These are phyloP conservation scores for Xenops minutus DNA, from an alignment of 2,797 vertebrate species.

Conservation along the genomic window DNA sequence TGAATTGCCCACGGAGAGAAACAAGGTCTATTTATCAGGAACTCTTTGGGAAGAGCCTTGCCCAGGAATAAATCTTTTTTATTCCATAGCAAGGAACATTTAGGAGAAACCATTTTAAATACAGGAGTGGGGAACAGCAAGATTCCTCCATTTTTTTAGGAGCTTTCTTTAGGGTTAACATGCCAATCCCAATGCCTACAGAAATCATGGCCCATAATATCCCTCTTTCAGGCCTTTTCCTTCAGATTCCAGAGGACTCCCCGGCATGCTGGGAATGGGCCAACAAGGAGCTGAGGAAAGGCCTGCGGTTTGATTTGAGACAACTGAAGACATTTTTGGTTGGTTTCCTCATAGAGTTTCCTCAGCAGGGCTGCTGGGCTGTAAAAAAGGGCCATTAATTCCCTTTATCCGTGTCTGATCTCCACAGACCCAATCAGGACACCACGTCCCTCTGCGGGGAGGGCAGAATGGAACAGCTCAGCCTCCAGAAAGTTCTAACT, in stretches of 20 bases:
- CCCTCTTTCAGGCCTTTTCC: neutral
- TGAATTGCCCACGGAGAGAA: neutral
- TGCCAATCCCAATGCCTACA: neutral
- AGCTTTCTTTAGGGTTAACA: neutral
- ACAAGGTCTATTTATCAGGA: neutral
- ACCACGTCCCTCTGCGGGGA: neutral
- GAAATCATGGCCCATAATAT: neutral
- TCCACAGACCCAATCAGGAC: neutral
- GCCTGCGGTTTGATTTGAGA: neutral
- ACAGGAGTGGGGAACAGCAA: accelerated
- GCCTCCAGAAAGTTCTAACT: neutral
- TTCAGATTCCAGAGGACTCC: neutral
- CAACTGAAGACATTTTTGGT: neutral
- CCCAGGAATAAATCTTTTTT: neutral
- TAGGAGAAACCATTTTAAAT: neutral
- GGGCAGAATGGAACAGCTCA: neutral
- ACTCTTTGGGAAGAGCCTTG: neutral
- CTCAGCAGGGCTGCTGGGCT: neutral
- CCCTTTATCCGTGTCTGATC: neutral
- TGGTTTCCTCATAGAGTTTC: neutral
- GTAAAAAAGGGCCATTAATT: neutral
- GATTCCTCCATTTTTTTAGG: neutral
- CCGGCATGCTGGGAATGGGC: neutral
- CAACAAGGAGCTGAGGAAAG: slow-evolving; percentile 1
- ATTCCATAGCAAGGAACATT: neutral